Evolutionary conservation across 2,797 vertebrate genomes (phyloP).

Genomic region (Gallinago nigripennis): DNA sequence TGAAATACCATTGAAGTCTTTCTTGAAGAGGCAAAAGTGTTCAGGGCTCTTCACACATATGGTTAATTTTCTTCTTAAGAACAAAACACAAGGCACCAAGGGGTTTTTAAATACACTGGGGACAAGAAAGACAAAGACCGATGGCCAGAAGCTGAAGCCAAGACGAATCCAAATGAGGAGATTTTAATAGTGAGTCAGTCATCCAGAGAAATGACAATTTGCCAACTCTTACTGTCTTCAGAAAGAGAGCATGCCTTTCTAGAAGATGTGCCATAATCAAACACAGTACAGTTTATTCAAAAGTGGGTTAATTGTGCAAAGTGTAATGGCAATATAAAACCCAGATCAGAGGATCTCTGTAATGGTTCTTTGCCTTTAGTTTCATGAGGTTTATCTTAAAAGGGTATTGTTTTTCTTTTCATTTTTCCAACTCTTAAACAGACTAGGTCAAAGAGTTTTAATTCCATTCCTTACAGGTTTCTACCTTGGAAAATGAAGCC

Average conservation of each 20-base stretch:
- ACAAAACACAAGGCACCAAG: neutral
- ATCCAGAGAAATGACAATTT: constrained; percentile 32
- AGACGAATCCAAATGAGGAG: constrained; percentile 56
- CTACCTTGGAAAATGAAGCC: constrained; percentile 34
- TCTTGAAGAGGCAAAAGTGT: neutral
- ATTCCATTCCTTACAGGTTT: constrained; percentile 3
- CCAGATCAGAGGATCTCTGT: neutral
- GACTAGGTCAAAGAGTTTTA: neutral
- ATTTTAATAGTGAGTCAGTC: constrained; percentile 55
- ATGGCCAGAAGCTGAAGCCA: constrained; percentile 27
- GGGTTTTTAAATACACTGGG: neutral
- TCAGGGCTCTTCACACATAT: neutral
- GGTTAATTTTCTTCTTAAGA: constrained; percentile 20
- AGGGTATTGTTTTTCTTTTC: neutral
- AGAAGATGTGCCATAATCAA: constrained; percentile 6
- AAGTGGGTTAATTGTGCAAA: constrained; percentile 34
- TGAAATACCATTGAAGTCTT: neutral
- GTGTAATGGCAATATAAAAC: constrained; percentile 6
- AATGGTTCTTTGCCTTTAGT: neutral
- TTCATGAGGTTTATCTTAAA: neutral
- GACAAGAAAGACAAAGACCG: constrained; percentile 28
- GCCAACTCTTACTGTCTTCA: constrained; percentile 20
- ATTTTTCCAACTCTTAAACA: neutral
- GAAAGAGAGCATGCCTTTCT: neutral
- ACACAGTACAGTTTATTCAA: constrained; percentile 4